Evolutionary conservation across 2,888 invertebrate species (phyloP).

Genomic region (Callyntrura guangdongensis): DNA sequence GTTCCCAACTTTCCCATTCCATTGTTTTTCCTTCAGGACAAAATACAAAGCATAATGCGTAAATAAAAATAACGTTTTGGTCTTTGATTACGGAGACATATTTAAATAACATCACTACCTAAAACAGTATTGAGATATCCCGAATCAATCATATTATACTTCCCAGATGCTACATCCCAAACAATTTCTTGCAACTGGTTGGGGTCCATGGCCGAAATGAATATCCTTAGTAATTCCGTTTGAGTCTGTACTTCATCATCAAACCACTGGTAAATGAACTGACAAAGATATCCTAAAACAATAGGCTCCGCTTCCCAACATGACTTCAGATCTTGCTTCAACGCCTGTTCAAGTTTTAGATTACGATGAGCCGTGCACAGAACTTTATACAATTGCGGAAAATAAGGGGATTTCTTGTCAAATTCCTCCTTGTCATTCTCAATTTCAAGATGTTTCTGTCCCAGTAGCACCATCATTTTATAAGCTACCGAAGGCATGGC

Average conservation of each 20-base stretch:
- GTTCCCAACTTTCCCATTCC: constrained; percentile 98
- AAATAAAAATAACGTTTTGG: neutral
- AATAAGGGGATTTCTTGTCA: constrained; percentile 56
- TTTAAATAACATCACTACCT: constrained; percentile 82
- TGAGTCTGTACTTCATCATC: constrained; percentile 88
- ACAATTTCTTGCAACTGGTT: constrained; percentile 95
- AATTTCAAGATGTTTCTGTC: constrained; percentile 77
- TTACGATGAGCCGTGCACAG: constrained; percentile 80
- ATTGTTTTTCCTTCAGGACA: constrained; percentile 88
- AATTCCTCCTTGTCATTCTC: constrained; percentile 66
- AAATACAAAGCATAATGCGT: neutral
- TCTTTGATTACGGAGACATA: too few relatives aligned
- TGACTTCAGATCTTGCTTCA: constrained; percentile 82
- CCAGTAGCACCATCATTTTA: constrained; percentile 81
- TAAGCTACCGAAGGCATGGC: constrained; percentile 78
- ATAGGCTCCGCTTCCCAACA: constrained; percentile 84
- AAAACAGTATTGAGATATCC: constrained; percentile 85
- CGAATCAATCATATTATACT: constrained; percentile 87
- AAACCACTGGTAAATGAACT: constrained; percentile 82
- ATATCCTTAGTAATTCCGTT: constrained; percentile 94
- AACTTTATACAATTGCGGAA: constrained; percentile 80
- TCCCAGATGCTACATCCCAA: constrained; percentile 96
- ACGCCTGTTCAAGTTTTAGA: constrained; percentile 82
- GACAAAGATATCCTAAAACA: constrained; percentile 81
- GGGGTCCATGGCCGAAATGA: constrained; percentile 96